Conservation (phyloP, 1,140 invertebrate genomes). For the Tetranychus urticae region DNA sequence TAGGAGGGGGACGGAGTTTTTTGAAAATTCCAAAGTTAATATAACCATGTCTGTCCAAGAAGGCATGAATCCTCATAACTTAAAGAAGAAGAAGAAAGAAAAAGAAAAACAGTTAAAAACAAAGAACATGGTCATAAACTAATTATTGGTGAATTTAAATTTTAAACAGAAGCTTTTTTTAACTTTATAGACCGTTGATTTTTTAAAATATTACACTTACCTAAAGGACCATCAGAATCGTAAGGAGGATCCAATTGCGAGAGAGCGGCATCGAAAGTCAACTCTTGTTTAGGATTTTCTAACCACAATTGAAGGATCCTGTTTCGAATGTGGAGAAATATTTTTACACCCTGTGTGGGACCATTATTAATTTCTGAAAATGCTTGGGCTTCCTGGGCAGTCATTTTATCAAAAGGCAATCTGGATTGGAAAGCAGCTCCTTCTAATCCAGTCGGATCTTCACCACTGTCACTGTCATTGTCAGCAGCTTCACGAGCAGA, state of each 20-base stretch:
- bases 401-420: slow-evolving; percentile 81
- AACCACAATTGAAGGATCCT: slow-evolving; percentile 85
- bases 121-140: neutral
- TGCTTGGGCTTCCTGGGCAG: slow-evolving; percentile 69
- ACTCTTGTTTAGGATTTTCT: slow-evolving; percentile 77
- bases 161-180: slow-evolving; percentile 16
- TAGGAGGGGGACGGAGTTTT: neutral
- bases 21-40: slow-evolving; percentile 91
- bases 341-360: slow-evolving; percentile 55
- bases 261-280: slow-evolving; percentile 55
- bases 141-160: slow-evolving; percentile 4
- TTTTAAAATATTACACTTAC: slow-evolving; percentile 17
- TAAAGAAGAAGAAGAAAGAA: slow-evolving; percentile 22
- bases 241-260: slow-evolving; percentile 66
- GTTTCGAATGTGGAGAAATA: slow-evolving; percentile 79
- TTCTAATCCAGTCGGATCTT: slow-evolving; percentile 34
- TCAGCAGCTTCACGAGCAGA: neutral
- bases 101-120: neutral
- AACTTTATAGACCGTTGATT: too few species aligned
- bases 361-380: slow-evolving; percentile 61
- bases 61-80: slow-evolving; percentile 62
- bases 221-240: slow-evolving; percentile 26
- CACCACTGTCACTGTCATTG: neutral
- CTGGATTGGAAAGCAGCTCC: slow-evolving; percentile 72
- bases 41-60: slow-evolving; percentile 80